Evolutionary conservation across 2,113 vertebrate species (phyloP).

Genomic region (Phyllostomus hastatus): DNA sequence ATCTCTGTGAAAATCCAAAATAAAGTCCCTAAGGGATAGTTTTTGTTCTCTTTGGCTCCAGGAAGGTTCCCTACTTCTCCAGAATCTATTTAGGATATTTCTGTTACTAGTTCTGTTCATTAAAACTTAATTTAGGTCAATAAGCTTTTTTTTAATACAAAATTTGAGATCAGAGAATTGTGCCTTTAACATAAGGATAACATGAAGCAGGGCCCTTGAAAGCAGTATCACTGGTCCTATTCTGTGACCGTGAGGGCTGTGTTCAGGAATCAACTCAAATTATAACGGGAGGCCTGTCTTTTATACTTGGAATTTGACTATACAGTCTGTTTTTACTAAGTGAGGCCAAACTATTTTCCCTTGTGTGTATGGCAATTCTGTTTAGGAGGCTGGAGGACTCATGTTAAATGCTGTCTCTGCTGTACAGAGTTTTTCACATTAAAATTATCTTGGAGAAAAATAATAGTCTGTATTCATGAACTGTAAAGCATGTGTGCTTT

Average conservation of each 20-base stretch:
- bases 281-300: neutral
- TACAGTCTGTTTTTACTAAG: neutral
- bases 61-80: neutral
- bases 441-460: constrained; percentile 45
- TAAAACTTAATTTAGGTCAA: neutral
- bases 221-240: neutral
- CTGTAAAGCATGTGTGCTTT: neutral
- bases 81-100: constrained; percentile 27
- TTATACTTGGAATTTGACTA: neutral
- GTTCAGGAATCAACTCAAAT: neutral
- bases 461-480: neutral
- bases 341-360: neutral
- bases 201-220: neutral
- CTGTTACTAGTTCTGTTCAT: neutral
- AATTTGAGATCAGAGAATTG: neutral
- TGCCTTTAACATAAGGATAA: neutral
- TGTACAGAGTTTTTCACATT: constrained; percentile 48
- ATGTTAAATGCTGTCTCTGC: neutral
- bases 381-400: constrained; percentile 2
- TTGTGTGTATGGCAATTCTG: neutral
- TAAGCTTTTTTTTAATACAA: neutral
- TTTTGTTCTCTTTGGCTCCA: neutral
- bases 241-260: neutral
- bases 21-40: neutral
- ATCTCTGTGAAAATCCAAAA: constrained; percentile 17